Percentiles rank a stretch among this genome's conserved stretches.
Conservation (phyloP, 2,113 vertebrate species). For the Procavia capensis region DNA sequence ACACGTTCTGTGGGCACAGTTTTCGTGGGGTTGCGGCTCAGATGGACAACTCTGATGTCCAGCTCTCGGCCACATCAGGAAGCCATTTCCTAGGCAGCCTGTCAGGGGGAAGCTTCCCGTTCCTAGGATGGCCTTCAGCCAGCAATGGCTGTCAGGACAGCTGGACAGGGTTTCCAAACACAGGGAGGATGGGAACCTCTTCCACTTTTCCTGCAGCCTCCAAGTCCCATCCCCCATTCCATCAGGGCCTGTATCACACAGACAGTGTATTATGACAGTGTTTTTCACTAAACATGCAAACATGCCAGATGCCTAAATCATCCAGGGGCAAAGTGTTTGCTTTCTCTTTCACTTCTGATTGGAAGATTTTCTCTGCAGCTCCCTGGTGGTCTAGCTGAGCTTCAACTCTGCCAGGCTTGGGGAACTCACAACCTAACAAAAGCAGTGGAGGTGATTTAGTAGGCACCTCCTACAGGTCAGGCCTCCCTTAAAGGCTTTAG, state of each 20-base stretch:
- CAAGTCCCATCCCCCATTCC: background rate
- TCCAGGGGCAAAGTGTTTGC: fast-evolving
- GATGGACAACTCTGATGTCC: fast-evolving
- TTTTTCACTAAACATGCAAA: background rate
- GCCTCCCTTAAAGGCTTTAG: fast-evolving
- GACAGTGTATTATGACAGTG: background rate
- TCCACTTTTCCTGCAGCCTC: background rate
- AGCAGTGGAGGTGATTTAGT: fast-evolving
- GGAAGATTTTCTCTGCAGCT: background rate
- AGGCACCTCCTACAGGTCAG: background rate
- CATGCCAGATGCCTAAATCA: background rate
- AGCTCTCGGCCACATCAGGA: background rate
- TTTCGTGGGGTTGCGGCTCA: background rate
- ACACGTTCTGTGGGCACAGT: fast-evolving
- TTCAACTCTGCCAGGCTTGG: background rate
- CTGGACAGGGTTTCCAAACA: background rate
- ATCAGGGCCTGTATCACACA: background rate
- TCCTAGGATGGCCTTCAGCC: background rate
- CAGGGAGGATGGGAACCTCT: background rate
- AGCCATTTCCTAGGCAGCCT: constrained; percentile 28
- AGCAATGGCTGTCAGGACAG: background rate
- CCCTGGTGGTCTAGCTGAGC: fast-evolving
- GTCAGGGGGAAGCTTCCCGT: background rate
- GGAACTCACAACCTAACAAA: background rate
- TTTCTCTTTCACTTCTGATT: background rate